Conservation (phyloP, 2,797 vertebrate genomes). For the Myotis pilosus region DNA sequence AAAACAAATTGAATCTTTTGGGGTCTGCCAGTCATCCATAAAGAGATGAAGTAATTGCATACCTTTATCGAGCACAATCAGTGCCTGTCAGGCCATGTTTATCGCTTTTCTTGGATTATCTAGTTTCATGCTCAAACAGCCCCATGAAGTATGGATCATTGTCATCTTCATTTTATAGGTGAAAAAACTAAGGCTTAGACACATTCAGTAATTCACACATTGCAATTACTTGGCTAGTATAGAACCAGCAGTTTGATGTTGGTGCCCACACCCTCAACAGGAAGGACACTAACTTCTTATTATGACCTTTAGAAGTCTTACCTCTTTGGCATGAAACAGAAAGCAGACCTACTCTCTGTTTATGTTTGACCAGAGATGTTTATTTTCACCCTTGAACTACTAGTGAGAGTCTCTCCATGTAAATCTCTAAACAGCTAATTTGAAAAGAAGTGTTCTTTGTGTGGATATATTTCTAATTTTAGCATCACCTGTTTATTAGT, state of each 20-base stretch:
- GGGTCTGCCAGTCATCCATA: not conserved
- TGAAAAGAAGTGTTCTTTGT: not conserved
- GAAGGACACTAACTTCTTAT: not conserved
- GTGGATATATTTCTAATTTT: not conserved
- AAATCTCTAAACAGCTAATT: not conserved
- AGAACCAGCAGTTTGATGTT: not conserved
- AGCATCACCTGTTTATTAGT: not conserved
- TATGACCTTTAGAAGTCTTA: not conserved
- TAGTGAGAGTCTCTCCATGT: not conserved
- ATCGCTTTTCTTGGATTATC: not conserved
- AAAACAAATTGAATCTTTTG: not conserved
- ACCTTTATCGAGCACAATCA: not conserved
- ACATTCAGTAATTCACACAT: not conserved
- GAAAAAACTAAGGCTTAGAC: not conserved
- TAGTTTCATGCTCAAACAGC: not conserved
- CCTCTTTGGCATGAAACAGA: not conserved
- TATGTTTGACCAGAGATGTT: not conserved
- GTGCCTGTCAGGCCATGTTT: not conserved
- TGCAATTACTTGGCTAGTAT: no score
- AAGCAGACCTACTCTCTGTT: not conserved
- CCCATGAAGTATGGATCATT: not conserved
- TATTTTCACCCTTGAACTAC: not conserved
- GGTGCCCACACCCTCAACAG: rapidly evolving
- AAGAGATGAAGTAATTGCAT: not conserved
- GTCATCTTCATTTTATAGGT: not conserved